These are phyloP conservation scores for Actinernus sp. DNA, from an alignment of 92 coral and sea anemone species.

Conservation along the genomic window DNA sequence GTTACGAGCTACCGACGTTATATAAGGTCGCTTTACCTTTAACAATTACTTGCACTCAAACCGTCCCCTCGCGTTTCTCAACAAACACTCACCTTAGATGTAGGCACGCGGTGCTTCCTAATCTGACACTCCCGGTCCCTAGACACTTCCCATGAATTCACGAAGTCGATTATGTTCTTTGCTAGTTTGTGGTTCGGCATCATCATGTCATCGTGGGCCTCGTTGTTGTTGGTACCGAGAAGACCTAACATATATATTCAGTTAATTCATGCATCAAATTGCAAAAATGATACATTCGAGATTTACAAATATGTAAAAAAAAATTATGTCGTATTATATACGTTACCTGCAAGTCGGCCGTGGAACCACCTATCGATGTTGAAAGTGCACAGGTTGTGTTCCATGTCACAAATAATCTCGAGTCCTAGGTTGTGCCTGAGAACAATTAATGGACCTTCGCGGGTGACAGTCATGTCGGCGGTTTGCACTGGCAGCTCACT, in stretches of 20 bases:
- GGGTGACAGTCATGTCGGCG: slow-evolving; percentile 73
- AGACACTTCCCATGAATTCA: slow-evolving; percentile 93
- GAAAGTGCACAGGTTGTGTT: slow-evolving; percentile 90
- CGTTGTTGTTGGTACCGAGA: slow-evolving; percentile 99
- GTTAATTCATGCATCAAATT: neutral
- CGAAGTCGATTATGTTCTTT: slow-evolving; percentile 73
- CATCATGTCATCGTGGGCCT: slow-evolving; percentile 83
- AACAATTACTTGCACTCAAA: too few relatives aligned
- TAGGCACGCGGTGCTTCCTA: slow-evolving; percentile 14
- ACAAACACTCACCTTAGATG: slow-evolving; percentile 9
- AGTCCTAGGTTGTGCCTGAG: slow-evolving; percentile 81
- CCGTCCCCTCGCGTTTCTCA: too few relatives aligned
- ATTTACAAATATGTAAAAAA: too few relatives aligned
- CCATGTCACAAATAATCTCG: slow-evolving; percentile 89
- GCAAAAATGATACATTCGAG: neutral
- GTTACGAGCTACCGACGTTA: too few relatives aligned
- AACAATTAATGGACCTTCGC: slow-evolving; percentile 84
- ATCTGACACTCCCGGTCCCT: slow-evolving; percentile 74
- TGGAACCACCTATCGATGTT: slow-evolving; percentile 95
- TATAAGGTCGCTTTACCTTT: too few relatives aligned
- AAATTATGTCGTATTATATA: too few relatives aligned
- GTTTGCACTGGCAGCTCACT: slow-evolving; percentile 91
- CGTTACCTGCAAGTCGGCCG: slow-evolving; percentile 97
- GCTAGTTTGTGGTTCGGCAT: slow-evolving; percentile 63
- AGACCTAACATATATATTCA: slow-evolving; percentile 51